Evolutionary conservation across 2,888 invertebrate genomes (phyloP).

Genomic region (Meghimatium bilineatum): DNA sequence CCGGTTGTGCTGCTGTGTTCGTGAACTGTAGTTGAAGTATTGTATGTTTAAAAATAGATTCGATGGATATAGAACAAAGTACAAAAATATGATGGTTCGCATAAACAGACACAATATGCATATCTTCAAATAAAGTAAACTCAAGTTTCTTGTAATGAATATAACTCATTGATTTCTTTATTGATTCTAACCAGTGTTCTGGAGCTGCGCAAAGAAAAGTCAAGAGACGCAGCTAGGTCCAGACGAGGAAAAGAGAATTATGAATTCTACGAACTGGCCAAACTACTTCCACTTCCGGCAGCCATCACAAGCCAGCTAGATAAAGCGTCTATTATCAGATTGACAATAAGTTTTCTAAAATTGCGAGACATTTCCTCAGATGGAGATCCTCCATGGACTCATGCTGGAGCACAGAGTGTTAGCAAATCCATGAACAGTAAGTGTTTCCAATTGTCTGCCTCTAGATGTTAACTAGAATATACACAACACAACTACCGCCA

Average conservation of each 20-base stretch:
- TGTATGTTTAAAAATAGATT: too few species aligned
- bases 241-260: slow-evolving; percentile 97
- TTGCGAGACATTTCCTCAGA: slow-evolving; percentile 97
- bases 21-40: too few species aligned
- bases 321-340: slow-evolving; percentile 95
- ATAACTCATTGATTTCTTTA: background rate
- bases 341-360: slow-evolving; percentile 96
- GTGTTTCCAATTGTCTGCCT: background rate
- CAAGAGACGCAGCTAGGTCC: slow-evolving; percentile 96
- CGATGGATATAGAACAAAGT: too few species aligned
- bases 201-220: slow-evolving; percentile 88
- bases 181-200: slow-evolving; percentile 65
- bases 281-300: slow-evolving; percentile 92
- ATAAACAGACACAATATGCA: too few species aligned
- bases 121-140: too few species aligned
- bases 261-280: slow-evolving; percentile 95
- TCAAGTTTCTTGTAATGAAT: too few species aligned
- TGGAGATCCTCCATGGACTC: slow-evolving; percentile 96
- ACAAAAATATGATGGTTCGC: too few species aligned
- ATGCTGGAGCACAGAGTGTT: slow-evolving; percentile 59
- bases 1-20: too few species aligned
- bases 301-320: slow-evolving; percentile 97
- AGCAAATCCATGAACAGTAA: slow-evolving; percentile 66
- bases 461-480: too few species aligned
- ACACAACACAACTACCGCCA: too few species aligned